phyloP scores from a whole-genome alignment of 2,888 invertebrate genomes.

The Calameuta filiformis region DNA sequence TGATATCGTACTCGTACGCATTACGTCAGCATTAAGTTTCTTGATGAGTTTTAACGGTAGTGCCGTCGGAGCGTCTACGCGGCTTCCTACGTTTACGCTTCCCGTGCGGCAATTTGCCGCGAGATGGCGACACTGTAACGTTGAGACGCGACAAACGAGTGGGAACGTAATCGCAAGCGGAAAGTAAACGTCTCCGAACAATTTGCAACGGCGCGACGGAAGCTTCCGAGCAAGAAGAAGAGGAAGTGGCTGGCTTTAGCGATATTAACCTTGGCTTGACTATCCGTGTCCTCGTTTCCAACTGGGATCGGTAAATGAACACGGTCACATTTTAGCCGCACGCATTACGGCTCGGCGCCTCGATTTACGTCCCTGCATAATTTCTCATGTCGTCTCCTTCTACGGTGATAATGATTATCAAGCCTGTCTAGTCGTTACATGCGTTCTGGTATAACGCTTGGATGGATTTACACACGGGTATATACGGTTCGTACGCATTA shows the following conservation, averaged over 20 bases:
- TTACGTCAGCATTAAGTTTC: background rate
- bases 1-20: background rate
- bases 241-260: background rate
- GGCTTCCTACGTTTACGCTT: background rate
- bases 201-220: background rate
- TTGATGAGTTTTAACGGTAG: background rate
- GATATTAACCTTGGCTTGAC: background rate
- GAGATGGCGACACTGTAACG: background rate
- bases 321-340: background rate
- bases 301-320: slow-evolving; percentile 2
- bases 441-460: background rate
- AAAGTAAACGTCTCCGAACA: background rate
- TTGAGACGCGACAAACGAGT: background rate
- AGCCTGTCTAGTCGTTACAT: background rate
- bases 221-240: background rate
- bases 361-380: background rate
- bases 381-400: background rate
- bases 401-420: background rate
- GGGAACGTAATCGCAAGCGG: background rate
- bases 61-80: background rate
- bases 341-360: background rate
- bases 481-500: background rate
- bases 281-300: background rate
- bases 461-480: background rate
- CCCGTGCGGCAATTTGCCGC: background rate